A percentile compares a stretch with the other conserved stretches of the same genome.
Conservation (phyloP, 2,113 vertebrate genomes). For the Capra hircus region DNA sequence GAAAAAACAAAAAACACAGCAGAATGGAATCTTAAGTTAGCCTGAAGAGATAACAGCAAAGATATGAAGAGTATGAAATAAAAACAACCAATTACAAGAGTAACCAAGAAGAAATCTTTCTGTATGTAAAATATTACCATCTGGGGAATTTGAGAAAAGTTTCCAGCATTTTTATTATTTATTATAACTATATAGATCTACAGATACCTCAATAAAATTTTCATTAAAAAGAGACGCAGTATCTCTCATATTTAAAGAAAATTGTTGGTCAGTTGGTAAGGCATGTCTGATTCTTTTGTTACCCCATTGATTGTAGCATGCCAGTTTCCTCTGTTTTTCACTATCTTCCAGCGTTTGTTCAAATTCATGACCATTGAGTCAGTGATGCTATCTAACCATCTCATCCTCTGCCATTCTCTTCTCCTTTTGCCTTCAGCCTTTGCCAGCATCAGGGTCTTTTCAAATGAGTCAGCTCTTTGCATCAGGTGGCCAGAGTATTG, state of each 20-base stretch:
- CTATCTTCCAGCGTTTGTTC: background rate
- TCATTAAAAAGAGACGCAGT: background rate
- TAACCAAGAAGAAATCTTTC: background rate
- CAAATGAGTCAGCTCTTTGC: background rate
- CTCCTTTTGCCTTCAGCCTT: background rate
- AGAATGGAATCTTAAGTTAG: background rate
- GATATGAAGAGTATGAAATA: background rate
- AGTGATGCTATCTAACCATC: background rate
- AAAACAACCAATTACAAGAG: background rate
- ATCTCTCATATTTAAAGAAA: background rate
- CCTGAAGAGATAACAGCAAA: background rate
- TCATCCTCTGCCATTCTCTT: background rate
- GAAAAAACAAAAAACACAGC: background rate
- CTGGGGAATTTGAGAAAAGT: background rate
- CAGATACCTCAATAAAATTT: background rate
- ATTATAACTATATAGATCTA: background rate
- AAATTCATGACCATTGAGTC: background rate
- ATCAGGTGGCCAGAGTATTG: background rate
- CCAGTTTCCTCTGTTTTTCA: background rate
- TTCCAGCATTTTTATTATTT: background rate
- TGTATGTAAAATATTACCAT: background rate
- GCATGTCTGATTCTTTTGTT: background rate
- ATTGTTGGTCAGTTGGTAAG: background rate
- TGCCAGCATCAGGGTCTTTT: background rate
- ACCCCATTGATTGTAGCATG: background rate